phyloP scores from a whole-genome alignment of 2,113 vertebrate genomes.

The Toxotes jaculatrix region DNA sequence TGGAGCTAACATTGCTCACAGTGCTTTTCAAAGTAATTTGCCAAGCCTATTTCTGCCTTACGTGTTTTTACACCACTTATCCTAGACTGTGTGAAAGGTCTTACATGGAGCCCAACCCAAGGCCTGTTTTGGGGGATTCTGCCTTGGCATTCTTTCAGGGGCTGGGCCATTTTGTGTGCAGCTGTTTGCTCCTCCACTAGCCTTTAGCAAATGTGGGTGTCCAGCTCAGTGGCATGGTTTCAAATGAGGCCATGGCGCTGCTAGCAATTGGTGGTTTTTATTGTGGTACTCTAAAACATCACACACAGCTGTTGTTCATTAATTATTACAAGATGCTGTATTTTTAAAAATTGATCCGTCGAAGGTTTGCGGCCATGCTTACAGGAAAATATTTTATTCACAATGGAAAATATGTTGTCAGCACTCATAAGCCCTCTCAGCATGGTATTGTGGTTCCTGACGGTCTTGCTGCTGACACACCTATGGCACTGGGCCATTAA shows the following conservation, averaged over 20 bases:
- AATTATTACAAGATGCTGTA: conserved; percentile 16
- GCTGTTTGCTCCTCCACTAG: conserved; percentile 69
- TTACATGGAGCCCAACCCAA: conserved; percentile 52
- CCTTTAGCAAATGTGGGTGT: conserved; percentile 63
- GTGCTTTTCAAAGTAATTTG: conserved; percentile 3
- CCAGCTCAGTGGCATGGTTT: conserved; percentile 57
- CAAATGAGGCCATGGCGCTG: conserved; percentile 46
- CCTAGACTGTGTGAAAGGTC: conserved; percentile 49
- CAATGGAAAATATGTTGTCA: conserved; percentile 56
- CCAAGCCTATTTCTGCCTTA: conserved; percentile 6
- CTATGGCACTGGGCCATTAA: conserved; percentile 7
- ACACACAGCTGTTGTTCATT: conserved; percentile 38
- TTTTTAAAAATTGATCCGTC: conserved; percentile 32
- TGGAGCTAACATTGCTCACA: not conserved
- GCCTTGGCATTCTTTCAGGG: conserved; percentile 70
- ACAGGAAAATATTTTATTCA: conserved; percentile 33
- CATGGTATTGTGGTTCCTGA: conserved; percentile 21
- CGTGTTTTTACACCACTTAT: conserved; percentile 33
- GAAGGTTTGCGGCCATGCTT: conserved; percentile 4
- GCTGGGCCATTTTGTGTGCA: conserved; percentile 69
- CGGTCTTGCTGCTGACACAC: conserved; percentile 22
- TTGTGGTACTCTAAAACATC: conserved; percentile 30
- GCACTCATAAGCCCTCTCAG: conserved; percentile 13
- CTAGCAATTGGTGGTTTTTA: conserved; percentile 23
- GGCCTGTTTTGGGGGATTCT: conserved; percentile 66